Evolutionary conservation across 37 sponge, comb jelly and placozoan genomes (phyloP), one percentile per base, ranked within the genome.

Genomic region (Tethya wilhelma): DNA sequence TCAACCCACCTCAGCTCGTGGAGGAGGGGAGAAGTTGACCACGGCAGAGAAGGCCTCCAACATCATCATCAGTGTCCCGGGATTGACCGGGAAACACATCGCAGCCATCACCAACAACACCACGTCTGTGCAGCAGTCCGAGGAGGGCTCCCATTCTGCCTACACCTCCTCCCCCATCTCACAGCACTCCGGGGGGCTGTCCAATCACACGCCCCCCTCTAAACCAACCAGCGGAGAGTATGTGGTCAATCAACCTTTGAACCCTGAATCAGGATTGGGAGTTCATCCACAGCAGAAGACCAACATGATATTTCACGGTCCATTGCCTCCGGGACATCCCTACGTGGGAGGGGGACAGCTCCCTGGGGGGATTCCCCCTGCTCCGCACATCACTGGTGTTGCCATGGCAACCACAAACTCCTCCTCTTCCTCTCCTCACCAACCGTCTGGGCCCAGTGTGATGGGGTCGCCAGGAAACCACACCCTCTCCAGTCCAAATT

Each of bases 41-140:
- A 60, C 78, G 29, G 43, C 80, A 28, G 69, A 68, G 7, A 75
- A 42, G 22, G 82, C 64, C 38, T 41, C 53, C 44, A 81, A 44
- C 71, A 78, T 86, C 39, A 86, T 86, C 63, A 86, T 79, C 53
- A 78, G 73, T 37, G 49, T 38, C 1, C 79, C 79, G 1, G 72
- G 72, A 28, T 67, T 86, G 25, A 86, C 86, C 43, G 86, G 86
- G 20, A 71, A 71, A 32, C 79, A 86, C 74, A 86, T 86, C 38
- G 86, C 86, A 0, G 64, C 77, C 57, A 71, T 86, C 53, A 77
- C 86, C 58, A 69, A 38, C 56, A 71, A 46, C n/a, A 75, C 40
- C 39, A 34, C 31, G 37, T n/a, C n/a, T n/a, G n/a, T n/a, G n/a
- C 36, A 7, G 37, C 69, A 69, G 43, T 20, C 17, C 55, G 29